Evolutionary conservation across 2,797 vertebrate genomes (phyloP).

Genomic region (Melanotaenia pygmaea): DNA sequence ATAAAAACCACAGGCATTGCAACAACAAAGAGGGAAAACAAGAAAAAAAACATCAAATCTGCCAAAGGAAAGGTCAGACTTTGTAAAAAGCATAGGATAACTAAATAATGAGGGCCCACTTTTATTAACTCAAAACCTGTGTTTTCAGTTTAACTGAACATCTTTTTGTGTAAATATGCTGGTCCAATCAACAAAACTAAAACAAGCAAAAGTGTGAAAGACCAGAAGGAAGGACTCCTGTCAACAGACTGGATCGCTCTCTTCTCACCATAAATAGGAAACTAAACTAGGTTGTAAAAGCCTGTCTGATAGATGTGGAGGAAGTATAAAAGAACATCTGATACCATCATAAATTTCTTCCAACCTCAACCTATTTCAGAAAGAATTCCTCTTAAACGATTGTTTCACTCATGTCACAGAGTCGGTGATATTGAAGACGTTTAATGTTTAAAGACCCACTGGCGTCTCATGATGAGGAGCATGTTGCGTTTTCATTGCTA

Average conservation of each 20-base stretch:
- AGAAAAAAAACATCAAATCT: too few species aligned
- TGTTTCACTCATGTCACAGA: constrained; percentile 36
- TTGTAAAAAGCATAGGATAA: too few species aligned
- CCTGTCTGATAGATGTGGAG: constrained; percentile 49
- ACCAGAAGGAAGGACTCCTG: background rate
- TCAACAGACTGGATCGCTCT: constrained; percentile 50
- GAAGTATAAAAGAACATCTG: constrained; percentile 62
- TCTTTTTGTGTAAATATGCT: too few species aligned
- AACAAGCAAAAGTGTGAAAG: background rate
- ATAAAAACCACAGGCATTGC: fast-evolving
- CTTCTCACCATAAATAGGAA: constrained; percentile 26
- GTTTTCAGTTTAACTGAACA: too few species aligned
- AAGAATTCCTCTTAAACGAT: constrained; percentile 55
- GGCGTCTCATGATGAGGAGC: constrained; percentile 43
- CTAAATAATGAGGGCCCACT: too few species aligned
- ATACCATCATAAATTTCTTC: constrained; percentile 46
- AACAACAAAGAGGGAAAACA: background rate
- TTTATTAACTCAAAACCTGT: too few species aligned
- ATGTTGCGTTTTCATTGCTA: constrained; percentile 45
- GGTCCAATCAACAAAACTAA: constrained; percentile 1
- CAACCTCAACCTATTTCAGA: constrained; percentile 20
- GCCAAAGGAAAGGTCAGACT: too few species aligned
- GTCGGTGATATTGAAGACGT: constrained; percentile 13
- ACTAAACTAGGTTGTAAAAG: constrained; percentile 55
- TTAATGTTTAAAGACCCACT: constrained; percentile 48